These are phyloP conservation scores for Pygathrix nemaeus DNA, from an alignment of 2,113 vertebrate genomes.

Conservation along the genomic window DNA sequence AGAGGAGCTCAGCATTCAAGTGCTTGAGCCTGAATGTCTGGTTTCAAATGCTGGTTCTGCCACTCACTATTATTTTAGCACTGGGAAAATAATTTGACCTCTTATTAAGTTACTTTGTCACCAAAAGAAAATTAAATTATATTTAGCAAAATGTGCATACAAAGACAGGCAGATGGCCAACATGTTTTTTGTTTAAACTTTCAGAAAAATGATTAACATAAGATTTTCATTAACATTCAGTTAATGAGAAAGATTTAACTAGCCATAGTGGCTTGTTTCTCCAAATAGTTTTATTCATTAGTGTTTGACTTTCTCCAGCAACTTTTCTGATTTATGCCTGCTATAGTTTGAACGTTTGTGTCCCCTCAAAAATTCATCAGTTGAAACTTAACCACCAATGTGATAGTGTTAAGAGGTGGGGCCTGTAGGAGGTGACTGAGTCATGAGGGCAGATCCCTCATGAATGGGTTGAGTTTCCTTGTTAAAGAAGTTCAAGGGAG, in stretches of 20 bases:
- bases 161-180: conserved; percentile 4
- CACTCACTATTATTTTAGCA: not conserved
- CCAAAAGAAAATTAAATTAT: conserved; percentile 17
- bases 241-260: conserved; percentile 40
- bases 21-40: not conserved
- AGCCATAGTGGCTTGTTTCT: not conserved
- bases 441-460: not conserved
- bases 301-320: not conserved
- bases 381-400: not conserved
- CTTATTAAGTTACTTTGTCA: conserved; percentile 6
- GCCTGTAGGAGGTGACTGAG: not conserved
- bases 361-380: not conserved
- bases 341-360: not conserved
- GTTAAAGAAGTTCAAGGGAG: not conserved
- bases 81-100: not conserved
- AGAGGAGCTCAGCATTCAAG: not conserved
- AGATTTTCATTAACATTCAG: not conserved
- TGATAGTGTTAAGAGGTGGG: not conserved
- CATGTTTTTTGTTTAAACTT: not conserved
- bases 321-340: not conserved
- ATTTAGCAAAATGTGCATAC: not conserved
- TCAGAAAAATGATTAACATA: not conserved
- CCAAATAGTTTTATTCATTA: not conserved
- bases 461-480: not conserved
- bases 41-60: not conserved